Evolutionary conservation across 2,113 vertebrate genomes (phyloP).

Genomic region (rat (Rattus norvegicus)): GRCr8 NC_086021.1:102561001-102561500

Average conservation of each 20-base stretch:
- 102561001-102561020: neutral
- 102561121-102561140: neutral
- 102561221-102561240: neutral
- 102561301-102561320: neutral
- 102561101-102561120: neutral
- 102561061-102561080: neutral
- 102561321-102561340: neutral
- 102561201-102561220: neutral
- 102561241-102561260: slow-evolving; percentile 27
- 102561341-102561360: neutral
- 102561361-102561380: neutral
- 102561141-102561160: neutral
- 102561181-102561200: neutral
- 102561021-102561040: neutral
- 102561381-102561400: too few relatives aligned
- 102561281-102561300: neutral
- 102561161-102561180: neutral
- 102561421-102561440: neutral
- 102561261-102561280: neutral
- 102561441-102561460: too few relatives aligned
- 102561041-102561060: neutral
- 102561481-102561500: too few relatives aligned
- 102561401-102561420: neutral
- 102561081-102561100: neutral
- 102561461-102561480: too few relatives aligned